Percentiles rank a stretch among this genome's conserved stretches.
These are phyloP conservation scores for Marmota monax DNA, from an alignment of 2,113 vertebrate species.

Conservation along the genomic window DNA sequence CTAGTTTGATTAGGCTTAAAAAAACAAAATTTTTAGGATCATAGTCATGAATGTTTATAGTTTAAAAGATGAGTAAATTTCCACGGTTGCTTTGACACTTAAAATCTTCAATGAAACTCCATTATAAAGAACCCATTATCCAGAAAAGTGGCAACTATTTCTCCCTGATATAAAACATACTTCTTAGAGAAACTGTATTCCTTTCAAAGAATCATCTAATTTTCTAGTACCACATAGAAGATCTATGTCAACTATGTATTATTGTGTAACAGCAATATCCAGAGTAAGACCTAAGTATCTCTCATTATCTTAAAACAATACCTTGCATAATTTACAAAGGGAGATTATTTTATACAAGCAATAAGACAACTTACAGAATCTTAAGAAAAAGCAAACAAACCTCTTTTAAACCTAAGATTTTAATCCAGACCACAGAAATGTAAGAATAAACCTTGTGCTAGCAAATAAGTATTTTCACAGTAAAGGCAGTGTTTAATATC, in stretches of 20 bases:
- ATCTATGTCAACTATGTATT: background rate
- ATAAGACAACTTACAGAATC: slow-evolving; percentile 10
- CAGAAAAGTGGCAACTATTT: slow-evolving; percentile 18
- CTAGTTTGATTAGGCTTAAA: background rate
- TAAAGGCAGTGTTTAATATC: slow-evolving; percentile 37
- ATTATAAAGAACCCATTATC: slow-evolving; percentile 7
- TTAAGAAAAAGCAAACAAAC: slow-evolving; percentile 62
- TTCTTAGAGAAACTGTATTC: background rate
- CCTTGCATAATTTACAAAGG: background rate
- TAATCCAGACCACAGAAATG: slow-evolving; percentile 37
- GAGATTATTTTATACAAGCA: slow-evolving; percentile 29
- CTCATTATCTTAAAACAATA: slow-evolving; percentile 49
- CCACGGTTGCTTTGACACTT: background rate
- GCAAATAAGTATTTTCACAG: slow-evolving; percentile 24
- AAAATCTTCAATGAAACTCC: slow-evolving; percentile 46
- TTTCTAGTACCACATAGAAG: background rate
- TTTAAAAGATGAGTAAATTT: slow-evolving; percentile 47
- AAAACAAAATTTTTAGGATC: slow-evolving; percentile 34
- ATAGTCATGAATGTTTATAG: background rate
- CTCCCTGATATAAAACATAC: slow-evolving; percentile 4
- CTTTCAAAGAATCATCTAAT: background rate
- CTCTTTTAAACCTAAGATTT: slow-evolving; percentile 54
- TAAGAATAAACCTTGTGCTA: slow-evolving; percentile 39
- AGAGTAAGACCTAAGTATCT: background rate
- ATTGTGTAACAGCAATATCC: background rate